Percentiles rank a stretch among this genome's conserved stretches.
phyloP scores from a whole-genome alignment of 2,888 invertebrate genomes.

The Eupithecia subumbrata region DNA sequence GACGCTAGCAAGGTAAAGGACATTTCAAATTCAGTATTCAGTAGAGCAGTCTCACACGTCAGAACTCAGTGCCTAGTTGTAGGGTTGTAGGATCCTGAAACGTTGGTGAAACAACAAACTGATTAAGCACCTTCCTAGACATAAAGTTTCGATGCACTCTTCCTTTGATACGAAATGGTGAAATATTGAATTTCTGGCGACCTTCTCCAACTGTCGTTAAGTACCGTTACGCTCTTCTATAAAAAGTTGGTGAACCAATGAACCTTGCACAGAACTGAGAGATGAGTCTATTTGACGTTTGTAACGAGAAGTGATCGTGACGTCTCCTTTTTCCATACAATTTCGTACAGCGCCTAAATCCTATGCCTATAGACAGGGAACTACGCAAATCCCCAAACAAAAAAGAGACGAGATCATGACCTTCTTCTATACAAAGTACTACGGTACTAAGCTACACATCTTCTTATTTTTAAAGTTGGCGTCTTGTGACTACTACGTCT shows the following conservation, averaged over 20 bases:
- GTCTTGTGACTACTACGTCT: neutral
- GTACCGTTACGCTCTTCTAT: neutral
- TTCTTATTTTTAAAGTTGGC: neutral
- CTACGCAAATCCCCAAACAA: too few species aligned
- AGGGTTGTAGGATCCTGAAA: neutral
- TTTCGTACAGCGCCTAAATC: too few species aligned
- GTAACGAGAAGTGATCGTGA: too few species aligned
- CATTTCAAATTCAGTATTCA: neutral
- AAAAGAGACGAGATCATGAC: too few species aligned
- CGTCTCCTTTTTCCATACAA: too few species aligned
- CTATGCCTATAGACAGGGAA: too few species aligned
- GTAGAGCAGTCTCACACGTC: neutral
- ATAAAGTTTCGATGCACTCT: neutral
- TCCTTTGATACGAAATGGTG: neutral
- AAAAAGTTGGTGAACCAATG: neutral
- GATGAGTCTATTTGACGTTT: too few species aligned
- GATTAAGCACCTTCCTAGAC: neutral
- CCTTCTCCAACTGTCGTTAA: neutral
- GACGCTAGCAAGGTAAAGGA: conserved; percentile 95
- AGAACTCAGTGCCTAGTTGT: neutral
- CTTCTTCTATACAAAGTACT: too few species aligned
- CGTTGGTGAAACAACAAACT: neutral
- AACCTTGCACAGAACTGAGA: neutral
- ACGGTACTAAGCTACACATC: too few species aligned
- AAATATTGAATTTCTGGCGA: neutral